A percentile compares a stretch with the other conserved stretches of the same genome.
These are phyloP conservation scores for Narcine bancroftii DNA, from an alignment of 2,113 vertebrate species.

Conservation along the genomic window DNA sequence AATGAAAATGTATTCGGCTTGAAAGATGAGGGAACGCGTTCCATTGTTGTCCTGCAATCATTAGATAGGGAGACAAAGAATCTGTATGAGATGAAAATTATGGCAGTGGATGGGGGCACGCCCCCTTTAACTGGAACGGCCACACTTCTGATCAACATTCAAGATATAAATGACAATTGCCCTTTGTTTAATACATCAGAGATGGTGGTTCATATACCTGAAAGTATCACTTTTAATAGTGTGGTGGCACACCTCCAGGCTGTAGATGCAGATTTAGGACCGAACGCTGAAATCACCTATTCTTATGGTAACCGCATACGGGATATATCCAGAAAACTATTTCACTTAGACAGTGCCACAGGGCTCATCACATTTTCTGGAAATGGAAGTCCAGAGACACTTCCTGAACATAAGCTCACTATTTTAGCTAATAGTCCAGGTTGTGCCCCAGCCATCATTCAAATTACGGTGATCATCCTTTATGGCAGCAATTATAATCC, in stretches of 20 bases:
- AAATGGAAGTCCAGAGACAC: slow-evolving; percentile 47
- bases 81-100: slow-evolving; percentile 48
- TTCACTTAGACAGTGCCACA: slow-evolving; percentile 51
- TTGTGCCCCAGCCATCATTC: slow-evolving; percentile 53
- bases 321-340: slow-evolving; percentile 49
- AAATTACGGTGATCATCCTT: slow-evolving; percentile 54
- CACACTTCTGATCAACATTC: slow-evolving; percentile 53
- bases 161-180: slow-evolving; percentile 63
- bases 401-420: slow-evolving; percentile 53
- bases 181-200: slow-evolving; percentile 52
- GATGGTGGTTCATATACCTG: slow-evolving; percentile 46
- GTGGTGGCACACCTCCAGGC: slow-evolving; percentile 52
- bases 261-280: slow-evolving; percentile 52
- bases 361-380: slow-evolving; percentile 52
- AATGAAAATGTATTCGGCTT: slow-evolving; percentile 50
- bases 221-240: slow-evolving; percentile 46
- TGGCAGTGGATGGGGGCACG: slow-evolving; percentile 50
- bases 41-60: slow-evolving; percentile 48
- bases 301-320: slow-evolving; percentile 57
- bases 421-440: slow-evolving; percentile 51
- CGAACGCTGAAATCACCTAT: slow-evolving; percentile 55
- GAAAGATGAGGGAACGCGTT: slow-evolving; percentile 39
- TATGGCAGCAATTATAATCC: slow-evolving; percentile 46
- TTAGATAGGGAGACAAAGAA: slow-evolving; percentile 56
- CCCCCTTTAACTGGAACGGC: slow-evolving; percentile 49